Evolutionary conservation across 1,140 invertebrate genomes (phyloP).

Genomic region (Papilio aristodemus): DNA sequence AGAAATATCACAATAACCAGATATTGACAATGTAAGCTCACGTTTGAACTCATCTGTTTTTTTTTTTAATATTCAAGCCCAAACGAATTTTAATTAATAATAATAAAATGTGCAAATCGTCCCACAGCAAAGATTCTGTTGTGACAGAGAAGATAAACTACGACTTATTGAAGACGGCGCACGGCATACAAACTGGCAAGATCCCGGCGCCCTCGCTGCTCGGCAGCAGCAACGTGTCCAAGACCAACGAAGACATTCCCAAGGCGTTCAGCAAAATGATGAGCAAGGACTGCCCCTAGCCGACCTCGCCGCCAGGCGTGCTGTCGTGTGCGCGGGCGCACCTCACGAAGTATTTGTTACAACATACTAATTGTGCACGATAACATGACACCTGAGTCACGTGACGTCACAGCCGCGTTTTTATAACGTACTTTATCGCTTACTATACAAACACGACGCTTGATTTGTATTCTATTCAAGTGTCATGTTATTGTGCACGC

Average conservation of each 20-base stretch:
- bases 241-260: slow-evolving; percentile 91
- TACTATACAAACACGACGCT: no score
- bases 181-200: slow-evolving; percentile 87
- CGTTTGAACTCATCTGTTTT: no score
- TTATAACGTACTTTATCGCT: neutral
- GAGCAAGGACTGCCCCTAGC: slow-evolving; percentile 70
- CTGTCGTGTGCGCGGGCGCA: slow-evolving; percentile 25
- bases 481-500: slow-evolving; percentile 14
- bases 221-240: slow-evolving; percentile 84
- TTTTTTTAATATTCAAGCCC: neutral
- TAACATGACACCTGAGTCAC: slow-evolving; percentile 2
- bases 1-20: no score
- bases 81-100: no score
- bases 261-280: slow-evolving; percentile 84
- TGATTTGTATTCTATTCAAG: neutral
- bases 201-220: slow-evolving; percentile 88
- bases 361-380: neutral
- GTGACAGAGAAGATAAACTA: slow-evolving; percentile 95
- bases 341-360: slow-evolving; percentile 16
- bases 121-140: slow-evolving; percentile 90
- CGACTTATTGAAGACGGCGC: slow-evolving; percentile 91
- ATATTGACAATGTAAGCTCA: no score
- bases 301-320: slow-evolving; percentile 15
- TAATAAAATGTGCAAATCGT: neutral
- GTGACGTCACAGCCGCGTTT: neutral